Conservation (phyloP, 2,888 invertebrate species). For the Epinotia brunnichana region DNA sequence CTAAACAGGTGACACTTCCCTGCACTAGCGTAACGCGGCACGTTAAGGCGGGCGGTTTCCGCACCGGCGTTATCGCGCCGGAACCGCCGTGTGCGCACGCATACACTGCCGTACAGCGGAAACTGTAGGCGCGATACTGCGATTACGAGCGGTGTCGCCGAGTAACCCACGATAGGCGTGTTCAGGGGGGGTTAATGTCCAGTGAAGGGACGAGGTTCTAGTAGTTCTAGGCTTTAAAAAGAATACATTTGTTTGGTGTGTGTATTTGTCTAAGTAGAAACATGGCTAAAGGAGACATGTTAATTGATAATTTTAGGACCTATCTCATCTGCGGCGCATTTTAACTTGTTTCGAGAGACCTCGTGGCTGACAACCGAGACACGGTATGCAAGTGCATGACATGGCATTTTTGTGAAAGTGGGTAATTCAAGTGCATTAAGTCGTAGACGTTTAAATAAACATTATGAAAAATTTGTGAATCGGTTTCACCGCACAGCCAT, state of each 20-base stretch:
- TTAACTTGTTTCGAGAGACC: background rate
- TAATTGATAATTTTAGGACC: background rate
- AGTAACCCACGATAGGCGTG: background rate
- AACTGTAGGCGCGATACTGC: background rate
- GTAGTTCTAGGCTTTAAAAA: too few species aligned
- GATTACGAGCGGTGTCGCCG: background rate
- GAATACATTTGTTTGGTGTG: too few species aligned
- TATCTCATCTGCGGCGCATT: background rate
- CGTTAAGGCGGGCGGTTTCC: slow-evolving; percentile 21
- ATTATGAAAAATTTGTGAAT: too few species aligned
- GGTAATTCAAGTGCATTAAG: too few species aligned
- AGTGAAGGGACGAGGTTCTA: background rate
- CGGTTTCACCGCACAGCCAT: too few species aligned
- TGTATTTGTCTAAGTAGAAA: too few species aligned
- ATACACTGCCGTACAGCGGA: background rate
- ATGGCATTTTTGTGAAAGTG: too few species aligned
- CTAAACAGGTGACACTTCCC: background rate
- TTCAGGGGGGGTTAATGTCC: background rate
- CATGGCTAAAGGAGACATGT: too few species aligned
- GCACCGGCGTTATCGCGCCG: slow-evolving; percentile 17
- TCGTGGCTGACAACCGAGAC: background rate
- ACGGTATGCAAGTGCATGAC: too few species aligned
- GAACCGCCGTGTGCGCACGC: slow-evolving; percentile 7
- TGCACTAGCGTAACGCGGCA: background rate
- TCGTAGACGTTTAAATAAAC: too few species aligned